Evolutionary conservation across 53 echinoderm and acorn worm species (phyloP), one percentile per base, ranked within the genome.

Genomic region (Henricia sp.): DNA sequence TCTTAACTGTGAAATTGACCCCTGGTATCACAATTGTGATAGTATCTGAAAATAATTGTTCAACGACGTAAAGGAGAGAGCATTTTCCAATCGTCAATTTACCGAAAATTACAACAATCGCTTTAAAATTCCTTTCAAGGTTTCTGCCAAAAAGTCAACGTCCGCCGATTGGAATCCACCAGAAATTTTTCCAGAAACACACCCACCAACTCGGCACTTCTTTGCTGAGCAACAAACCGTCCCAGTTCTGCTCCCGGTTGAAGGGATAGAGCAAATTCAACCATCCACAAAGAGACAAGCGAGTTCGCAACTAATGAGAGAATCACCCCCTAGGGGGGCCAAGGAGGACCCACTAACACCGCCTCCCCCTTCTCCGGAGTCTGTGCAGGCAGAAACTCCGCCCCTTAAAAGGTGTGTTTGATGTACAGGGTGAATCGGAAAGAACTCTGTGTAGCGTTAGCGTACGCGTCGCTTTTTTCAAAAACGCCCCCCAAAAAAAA

Each of bases 151-250:
- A 25, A 92, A 92, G 55, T 44, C 67, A 12, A 84, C 89, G 2
- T 86, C 52, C 3, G 50, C 88, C 6, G 91, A 83, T 3, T 87
- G 95, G 95, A 90, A 95, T 37, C 74, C 82, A 9, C 87, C 93
- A 23, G 72, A 85, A 75, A 76, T 83, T 90, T 14, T 62, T 88
- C 90, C 95, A 40, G 54, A 66, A 62, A 92, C 89, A 1, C 89
- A 77, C 1, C 92, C 90, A 3, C 68, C 88, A 5, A 89, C 90
- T 16, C 91, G 93, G 83, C 89, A 20, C 73, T 87, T 23, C 90
- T 85, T 80, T 52, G 83, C 84, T 37, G 86, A 88, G 76, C 72
- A 85, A 60, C 66, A 72, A 19, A 80, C 89, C 1, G 74, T 88
- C 25, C 82, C 91, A 27, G 75, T 91, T 20, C 88, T 70, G 30